A percentile compares a stretch with the other conserved stretches of the same genome.
These are phyloP conservation scores for Leptogaster cylindrica DNA, from an alignment of 2,888 invertebrate species.

Conservation along the genomic window DNA sequence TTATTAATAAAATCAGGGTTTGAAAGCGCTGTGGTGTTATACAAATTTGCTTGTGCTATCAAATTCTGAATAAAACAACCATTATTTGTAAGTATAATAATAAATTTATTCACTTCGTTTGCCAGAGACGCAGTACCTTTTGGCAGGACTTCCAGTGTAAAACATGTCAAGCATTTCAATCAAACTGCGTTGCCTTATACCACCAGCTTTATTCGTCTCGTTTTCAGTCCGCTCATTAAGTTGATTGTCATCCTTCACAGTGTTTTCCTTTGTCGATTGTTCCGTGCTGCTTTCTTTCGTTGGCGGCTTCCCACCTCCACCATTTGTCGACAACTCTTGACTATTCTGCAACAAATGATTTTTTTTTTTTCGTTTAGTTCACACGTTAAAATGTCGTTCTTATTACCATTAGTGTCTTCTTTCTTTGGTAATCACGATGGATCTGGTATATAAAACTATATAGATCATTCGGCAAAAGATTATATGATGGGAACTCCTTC, in stretches of 20 bases:
- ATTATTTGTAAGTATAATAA: conserved; percentile 9
- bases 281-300: not conserved
- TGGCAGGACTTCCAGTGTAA: conserved; percentile 52
- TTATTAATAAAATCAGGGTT: too few species aligned
- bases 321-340: not conserved
- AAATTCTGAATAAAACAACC: too few species aligned
- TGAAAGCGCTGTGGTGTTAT: too few species aligned
- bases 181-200: conserved; percentile 55
- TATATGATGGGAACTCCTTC: conserved; percentile 57
- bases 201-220: too few species aligned
- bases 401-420: not conserved
- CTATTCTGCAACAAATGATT: not conserved
- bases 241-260: too few species aligned
- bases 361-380: too few species aligned
- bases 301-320: not conserved
- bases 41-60: too few species aligned
- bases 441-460: conserved; percentile 64
- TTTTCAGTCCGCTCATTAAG: too few species aligned
- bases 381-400: conserved; percentile 4
- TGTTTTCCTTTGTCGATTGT: too few species aligned
- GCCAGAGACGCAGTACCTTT: conserved; percentile 47
- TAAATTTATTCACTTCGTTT: conserved; percentile 43
- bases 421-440: conserved; percentile 55
- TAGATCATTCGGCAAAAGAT: conserved; percentile 60
- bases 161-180: conserved; percentile 59